A percentile compares a stretch with the other conserved stretches of the same genome.
phyloP scores from a whole-genome alignment of 2,113 vertebrate species.

The Eurypyga helias region DNA sequence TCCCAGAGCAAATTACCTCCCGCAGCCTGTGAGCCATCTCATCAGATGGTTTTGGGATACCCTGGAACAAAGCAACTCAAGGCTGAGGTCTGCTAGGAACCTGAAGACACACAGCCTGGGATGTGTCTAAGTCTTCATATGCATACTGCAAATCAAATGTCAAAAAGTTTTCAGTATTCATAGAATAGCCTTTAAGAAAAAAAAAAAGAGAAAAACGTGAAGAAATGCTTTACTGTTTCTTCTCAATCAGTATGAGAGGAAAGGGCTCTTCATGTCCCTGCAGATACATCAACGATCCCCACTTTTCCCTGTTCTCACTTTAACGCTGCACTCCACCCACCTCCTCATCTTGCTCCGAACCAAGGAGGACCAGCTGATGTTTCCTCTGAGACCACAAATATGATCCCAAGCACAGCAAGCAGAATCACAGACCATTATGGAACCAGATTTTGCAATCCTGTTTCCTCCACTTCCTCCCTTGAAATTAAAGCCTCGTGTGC shows the following conservation, averaged over 20 bases:
- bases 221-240: background rate
- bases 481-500: slow-evolving; percentile 51
- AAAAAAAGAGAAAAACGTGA: background rate
- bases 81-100: background rate
- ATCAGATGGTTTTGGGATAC: background rate
- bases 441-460: slow-evolving; percentile 13
- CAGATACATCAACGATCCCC: background rate
- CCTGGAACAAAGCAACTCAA: background rate
- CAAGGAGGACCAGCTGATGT: background rate
- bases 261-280: background rate
- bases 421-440: background rate
- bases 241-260: background rate
- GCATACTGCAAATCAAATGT: background rate
- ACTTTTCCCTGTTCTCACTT: background rate
- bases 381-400: slow-evolving; percentile 27
- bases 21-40: background rate
- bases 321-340: background rate
- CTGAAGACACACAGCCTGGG: rapidly evolving
- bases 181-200: background rate
- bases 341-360: background rate
- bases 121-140: rapidly evolving
- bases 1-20: background rate
- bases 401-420: background rate
- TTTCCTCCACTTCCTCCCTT: slow-evolving; percentile 29
- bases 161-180: background rate